Percentiles rank a stretch among this genome's conserved stretches.
Evolutionary conservation across 2,797 vertebrate genomes (phyloP).

Genomic region (Chelidonichthys spinosus): DNA sequence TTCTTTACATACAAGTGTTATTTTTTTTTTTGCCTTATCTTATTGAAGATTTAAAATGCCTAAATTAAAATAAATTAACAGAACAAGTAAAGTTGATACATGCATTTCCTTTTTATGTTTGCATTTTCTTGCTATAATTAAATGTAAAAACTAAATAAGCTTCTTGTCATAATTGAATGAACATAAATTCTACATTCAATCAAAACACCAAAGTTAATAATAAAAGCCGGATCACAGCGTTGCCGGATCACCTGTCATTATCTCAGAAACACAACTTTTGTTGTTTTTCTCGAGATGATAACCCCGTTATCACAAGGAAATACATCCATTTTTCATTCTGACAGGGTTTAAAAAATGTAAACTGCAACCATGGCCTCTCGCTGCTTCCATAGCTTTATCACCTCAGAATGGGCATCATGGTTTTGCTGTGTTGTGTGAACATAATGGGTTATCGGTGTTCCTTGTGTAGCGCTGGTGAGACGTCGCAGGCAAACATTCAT

Average conservation of each 20-base stretch:
- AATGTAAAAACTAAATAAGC: background rate
- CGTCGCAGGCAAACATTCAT: slow-evolving; percentile 50
- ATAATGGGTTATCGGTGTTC: slow-evolving; percentile 8
- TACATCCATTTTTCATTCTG: too few relatives aligned
- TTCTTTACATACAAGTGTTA: background rate
- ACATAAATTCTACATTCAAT: background rate
- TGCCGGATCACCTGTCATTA: background rate
- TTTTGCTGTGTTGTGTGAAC: background rate
- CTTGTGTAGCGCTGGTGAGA: slow-evolving; percentile 16
- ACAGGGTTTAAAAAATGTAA: background rate
- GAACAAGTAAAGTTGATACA: background rate
- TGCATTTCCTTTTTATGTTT: background rate
- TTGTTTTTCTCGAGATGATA: background rate
- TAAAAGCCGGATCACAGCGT: background rate
- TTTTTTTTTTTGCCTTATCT: too few relatives aligned
- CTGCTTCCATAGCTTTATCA: slow-evolving; percentile 8
- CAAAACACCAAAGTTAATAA: too few relatives aligned
- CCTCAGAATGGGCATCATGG: background rate
- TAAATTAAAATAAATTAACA: background rate
- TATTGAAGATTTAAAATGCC: background rate
- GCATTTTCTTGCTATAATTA: background rate
- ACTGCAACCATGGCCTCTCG: background rate
- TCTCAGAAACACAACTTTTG: background rate
- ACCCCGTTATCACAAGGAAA: background rate
- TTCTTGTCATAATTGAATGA: background rate